Evolutionary conservation across 1,140 invertebrate species (phyloP).

Genomic region (Harlomillsia oculata): DNA sequence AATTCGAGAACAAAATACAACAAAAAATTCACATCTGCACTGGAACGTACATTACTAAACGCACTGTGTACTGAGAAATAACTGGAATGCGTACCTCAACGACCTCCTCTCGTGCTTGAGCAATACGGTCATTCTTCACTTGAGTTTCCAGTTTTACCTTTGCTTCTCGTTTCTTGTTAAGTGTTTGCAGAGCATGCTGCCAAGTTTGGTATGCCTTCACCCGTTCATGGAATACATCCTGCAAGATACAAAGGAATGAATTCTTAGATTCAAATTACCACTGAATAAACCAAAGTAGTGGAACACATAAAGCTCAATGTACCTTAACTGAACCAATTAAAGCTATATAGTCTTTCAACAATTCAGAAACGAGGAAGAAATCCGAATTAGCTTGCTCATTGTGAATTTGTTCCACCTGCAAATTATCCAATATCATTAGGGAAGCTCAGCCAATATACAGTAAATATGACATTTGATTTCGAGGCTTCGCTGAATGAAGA

Average conservation of each 20-base stretch:
- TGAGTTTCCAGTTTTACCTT: slow-evolving; percentile 85
- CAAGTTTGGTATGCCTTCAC: slow-evolving; percentile 96
- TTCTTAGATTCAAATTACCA: slow-evolving; percentile 9
- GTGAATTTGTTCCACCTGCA: slow-evolving; percentile 70
- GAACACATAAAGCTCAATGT: too few species aligned
- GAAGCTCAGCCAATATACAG: neutral
- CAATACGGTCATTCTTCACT: slow-evolving; percentile 78
- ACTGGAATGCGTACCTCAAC: slow-evolving; percentile 56
- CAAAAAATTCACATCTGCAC: too few species aligned
- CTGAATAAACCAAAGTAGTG: neutral
- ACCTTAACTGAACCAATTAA: slow-evolving; percentile 85
- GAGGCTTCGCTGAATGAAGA: neutral
- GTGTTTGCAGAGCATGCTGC: slow-evolving; percentile 89
- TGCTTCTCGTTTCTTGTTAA: slow-evolving; percentile 87
- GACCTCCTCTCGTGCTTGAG: slow-evolving; percentile 79
- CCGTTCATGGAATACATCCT: slow-evolving; percentile 95
- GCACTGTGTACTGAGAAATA: too few species aligned
- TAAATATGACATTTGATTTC: neutral
- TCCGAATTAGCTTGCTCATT: slow-evolving; percentile 90
- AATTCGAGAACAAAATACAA: too few species aligned
- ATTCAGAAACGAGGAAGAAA: slow-evolving; percentile 83
- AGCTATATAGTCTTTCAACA: slow-evolving; percentile 90
- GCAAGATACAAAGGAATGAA: slow-evolving; percentile 26
- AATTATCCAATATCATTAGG: slow-evolving; percentile 16
- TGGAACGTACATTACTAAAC: too few species aligned